Evolutionary conservation across 2,888 invertebrate genomes (phyloP).

Genomic region (Adineta ricciae): DNA sequence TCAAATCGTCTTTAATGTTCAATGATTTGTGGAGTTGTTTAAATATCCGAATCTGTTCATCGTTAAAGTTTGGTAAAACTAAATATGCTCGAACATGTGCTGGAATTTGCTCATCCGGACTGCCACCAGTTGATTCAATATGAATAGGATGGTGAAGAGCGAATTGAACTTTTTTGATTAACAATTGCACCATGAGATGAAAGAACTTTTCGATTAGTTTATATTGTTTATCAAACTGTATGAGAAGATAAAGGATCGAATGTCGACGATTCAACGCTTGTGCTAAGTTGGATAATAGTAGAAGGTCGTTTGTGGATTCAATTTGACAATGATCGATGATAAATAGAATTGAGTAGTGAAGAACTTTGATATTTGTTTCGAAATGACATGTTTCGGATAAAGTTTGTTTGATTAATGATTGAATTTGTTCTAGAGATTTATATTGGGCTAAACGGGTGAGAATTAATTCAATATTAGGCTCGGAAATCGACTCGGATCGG

Average conservation of each 20-base stretch:
- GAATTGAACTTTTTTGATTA: not conserved
- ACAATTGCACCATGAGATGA: not conserved
- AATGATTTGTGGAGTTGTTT: not conserved
- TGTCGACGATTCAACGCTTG: not conserved
- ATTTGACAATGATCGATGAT: constrained; percentile 1
- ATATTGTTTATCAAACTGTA: not conserved
- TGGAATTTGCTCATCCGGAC: not conserved
- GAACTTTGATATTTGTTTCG: not conserved
- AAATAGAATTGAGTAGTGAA: not conserved
- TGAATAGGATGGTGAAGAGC: not conserved
- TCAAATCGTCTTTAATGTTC: not conserved
- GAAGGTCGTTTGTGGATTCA: not conserved
- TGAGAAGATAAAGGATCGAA: not conserved
- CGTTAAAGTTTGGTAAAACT: not conserved
- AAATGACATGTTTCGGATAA: not conserved
- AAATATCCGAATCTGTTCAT: not conserved
- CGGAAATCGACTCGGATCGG: not conserved
- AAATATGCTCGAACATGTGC: not conserved
- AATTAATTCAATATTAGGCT: not conserved
- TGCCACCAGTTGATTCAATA: not conserved
- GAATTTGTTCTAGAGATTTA: not conserved
- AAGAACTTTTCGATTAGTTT: not conserved
- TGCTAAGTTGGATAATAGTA: not conserved
- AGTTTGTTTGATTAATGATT: not conserved
- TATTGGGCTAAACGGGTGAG: not conserved